These are phyloP conservation scores for Pteruthius melanotis DNA, from an alignment of 2,113 vertebrate species.

Conservation along the genomic window DNA sequence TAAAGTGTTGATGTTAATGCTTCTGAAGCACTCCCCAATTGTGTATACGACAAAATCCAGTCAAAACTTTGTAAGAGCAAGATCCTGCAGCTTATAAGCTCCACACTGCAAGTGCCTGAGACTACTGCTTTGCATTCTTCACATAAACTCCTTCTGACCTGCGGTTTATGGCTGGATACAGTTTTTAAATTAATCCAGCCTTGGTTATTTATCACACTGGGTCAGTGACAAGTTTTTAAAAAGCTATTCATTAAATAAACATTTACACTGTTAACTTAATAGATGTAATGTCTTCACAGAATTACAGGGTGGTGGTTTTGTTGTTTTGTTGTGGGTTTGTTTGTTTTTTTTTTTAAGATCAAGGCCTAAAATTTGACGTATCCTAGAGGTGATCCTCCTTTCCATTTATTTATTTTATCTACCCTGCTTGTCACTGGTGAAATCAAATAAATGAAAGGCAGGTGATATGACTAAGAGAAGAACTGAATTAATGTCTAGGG, in stretches of 20 bases:
- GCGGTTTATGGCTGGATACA: not conserved
- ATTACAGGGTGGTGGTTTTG: not conserved
- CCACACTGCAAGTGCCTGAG: not conserved
- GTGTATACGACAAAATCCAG: not conserved
- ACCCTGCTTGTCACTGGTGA: not conserved
- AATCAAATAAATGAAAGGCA: conserved; percentile 35
- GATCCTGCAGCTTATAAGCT: not conserved
- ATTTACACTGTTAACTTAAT: not conserved
- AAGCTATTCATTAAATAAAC: not conserved
- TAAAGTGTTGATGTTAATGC: not conserved
- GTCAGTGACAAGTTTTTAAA: not conserved
- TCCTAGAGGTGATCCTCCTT: not conserved
- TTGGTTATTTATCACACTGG: conserved; percentile 26
- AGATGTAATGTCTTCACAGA: not conserved
- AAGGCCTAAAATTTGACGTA: not conserved
- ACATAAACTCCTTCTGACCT: conserved; percentile 34
- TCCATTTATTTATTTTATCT: not conserved
- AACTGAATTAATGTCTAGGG: not conserved
- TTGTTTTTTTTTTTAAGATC: not conserved
- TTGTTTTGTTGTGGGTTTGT: not conserved
- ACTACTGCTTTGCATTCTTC: not conserved
- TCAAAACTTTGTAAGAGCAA: not conserved
- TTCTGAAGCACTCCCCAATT: not conserved
- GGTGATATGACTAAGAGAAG: not conserved
- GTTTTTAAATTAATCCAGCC: conserved; percentile 24